phyloP scores from a whole-genome alignment of 1,140 invertebrate species.

The Zaprionus vittiger region DNA sequence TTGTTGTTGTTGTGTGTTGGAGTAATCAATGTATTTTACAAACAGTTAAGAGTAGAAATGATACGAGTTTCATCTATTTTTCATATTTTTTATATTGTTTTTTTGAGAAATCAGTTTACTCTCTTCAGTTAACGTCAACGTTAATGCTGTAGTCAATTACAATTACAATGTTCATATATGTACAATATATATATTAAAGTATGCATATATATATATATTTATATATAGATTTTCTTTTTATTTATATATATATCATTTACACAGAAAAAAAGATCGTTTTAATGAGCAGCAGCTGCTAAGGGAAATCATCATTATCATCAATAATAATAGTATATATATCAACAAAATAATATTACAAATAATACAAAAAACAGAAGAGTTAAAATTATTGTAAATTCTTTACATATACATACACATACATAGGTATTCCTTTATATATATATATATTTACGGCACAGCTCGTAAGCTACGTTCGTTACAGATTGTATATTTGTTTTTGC shows the following conservation, averaged over 20 bases:
- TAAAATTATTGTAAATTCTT: conserved; percentile 20
- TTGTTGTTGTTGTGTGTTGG: conserved; percentile 15
- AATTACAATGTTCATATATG: conserved; percentile 53
- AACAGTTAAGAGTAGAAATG: conserved; percentile 50
- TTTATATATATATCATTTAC: conserved; percentile 33
- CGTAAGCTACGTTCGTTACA: conserved; percentile 26
- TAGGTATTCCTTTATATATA: conserved; percentile 10
- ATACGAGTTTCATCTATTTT: conserved; percentile 30
- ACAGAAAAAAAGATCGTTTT: conserved; percentile 38
- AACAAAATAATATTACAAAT: conserved; percentile 39
- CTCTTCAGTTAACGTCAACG: conserved; percentile 49
- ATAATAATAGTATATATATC: conserved; percentile 6
- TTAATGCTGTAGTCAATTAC: conserved; percentile 63
- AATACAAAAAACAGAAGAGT: conserved; percentile 18
- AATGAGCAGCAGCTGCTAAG: conserved; percentile 32
- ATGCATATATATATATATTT: conserved; percentile 53
- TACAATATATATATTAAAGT: conserved; percentile 72
- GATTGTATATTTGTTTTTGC: conserved; percentile 24
- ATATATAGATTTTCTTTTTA: conserved; percentile 8
- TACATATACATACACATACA: conserved; percentile 15
- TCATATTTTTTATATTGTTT: conserved; percentile 14
- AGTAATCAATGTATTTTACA: conserved; percentile 43
- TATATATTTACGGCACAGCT: conserved; percentile 36
- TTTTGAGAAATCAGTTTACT: conserved; percentile 50
- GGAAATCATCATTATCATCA: conserved; percentile 23